phyloP scores from a whole-genome alignment of 2,888 invertebrate species.

The Drosophila infuscata region DNA sequence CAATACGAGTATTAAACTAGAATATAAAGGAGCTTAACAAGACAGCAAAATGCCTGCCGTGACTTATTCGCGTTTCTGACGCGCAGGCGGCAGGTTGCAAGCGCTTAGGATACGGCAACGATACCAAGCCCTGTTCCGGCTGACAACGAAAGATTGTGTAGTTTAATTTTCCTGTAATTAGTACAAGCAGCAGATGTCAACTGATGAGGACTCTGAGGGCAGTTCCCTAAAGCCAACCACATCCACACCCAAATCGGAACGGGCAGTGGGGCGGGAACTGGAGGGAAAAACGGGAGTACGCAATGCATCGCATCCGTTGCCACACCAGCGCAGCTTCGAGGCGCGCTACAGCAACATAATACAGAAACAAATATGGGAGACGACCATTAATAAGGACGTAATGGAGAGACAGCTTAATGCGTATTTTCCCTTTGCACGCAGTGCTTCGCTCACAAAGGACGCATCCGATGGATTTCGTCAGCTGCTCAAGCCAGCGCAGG shows the following conservation, averaged over 20 bases:
- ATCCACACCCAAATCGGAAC: slow-evolving; percentile 33
- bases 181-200: slow-evolving; percentile 55
- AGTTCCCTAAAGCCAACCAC: slow-evolving; percentile 56
- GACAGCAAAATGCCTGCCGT: slow-evolving; percentile 59
- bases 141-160: slow-evolving; percentile 24
- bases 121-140: slow-evolving; percentile 11
- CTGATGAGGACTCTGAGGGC: slow-evolving; percentile 66
- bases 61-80: slow-evolving; percentile 75
- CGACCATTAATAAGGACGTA: slow-evolving; percentile 83
- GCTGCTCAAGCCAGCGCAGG: slow-evolving; percentile 32
- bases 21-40: slow-evolving; percentile 29
- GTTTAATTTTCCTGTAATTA: slow-evolving; percentile 76
- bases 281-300: slow-evolving; percentile 30
- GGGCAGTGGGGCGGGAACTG: slow-evolving; percentile 18
- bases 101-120: slow-evolving; percentile 16
- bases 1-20: slow-evolving; percentile 55
- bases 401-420: slow-evolving; percentile 90
- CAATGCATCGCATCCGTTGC: slow-evolving; percentile 48
- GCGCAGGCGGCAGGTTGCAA: slow-evolving; percentile 59
- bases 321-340: slow-evolving; percentile 84
- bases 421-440: slow-evolving; percentile 87
- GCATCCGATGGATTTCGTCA: slow-evolving; percentile 39
- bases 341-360: slow-evolving; percentile 84
- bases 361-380: slow-evolving; percentile 84
- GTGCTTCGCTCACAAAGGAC: slow-evolving; percentile 61